phyloP scores from a whole-genome alignment of 2,888 invertebrate genomes.

The Tribolium freemani region DNA sequence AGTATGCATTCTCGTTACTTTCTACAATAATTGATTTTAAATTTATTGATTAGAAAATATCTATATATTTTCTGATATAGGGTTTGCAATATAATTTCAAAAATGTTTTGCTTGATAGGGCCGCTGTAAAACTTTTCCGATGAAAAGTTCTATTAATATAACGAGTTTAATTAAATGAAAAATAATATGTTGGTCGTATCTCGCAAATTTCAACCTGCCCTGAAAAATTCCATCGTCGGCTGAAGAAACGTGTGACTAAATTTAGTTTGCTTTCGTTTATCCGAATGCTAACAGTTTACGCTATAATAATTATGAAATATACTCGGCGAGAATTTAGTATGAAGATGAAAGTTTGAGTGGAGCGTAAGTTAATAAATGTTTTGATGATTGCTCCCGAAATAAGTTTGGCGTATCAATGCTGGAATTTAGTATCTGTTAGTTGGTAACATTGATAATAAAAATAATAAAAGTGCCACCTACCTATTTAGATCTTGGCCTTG shows the following conservation, averaged over 20 bases:
- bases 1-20: neutral
- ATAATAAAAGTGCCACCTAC: conserved; percentile 65
- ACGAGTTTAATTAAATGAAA: conserved; percentile 2
- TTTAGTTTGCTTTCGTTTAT: conserved; percentile 7
- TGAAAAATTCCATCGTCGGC: conserved; percentile 7
- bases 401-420: conserved; percentile 52
- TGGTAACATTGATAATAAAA: conserved; percentile 52
- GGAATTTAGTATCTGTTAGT: conserved; percentile 66
- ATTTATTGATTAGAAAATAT: neutral
- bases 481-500: conserved; percentile 57
- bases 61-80: no score
- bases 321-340: conserved; percentile 10
- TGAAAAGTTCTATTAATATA: neutral
- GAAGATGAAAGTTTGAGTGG: conserved; percentile 27
- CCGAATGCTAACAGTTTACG: conserved; percentile 16
- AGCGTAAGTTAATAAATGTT: conserved; percentile 29
- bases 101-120: neutral
- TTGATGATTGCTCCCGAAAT: conserved; percentile 26
- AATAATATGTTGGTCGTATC: neutral
- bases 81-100: neutral
- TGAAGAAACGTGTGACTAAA: conserved; percentile 3
- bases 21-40: neutral
- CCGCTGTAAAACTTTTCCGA: neutral
- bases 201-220: conserved; percentile 26
- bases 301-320: conserved; percentile 27